A percentile compares a stretch with the other conserved stretches of the same genome.
Conservation (phyloP, 2,888 invertebrate species). For the Parapristionchus giblindavisi region DNA sequence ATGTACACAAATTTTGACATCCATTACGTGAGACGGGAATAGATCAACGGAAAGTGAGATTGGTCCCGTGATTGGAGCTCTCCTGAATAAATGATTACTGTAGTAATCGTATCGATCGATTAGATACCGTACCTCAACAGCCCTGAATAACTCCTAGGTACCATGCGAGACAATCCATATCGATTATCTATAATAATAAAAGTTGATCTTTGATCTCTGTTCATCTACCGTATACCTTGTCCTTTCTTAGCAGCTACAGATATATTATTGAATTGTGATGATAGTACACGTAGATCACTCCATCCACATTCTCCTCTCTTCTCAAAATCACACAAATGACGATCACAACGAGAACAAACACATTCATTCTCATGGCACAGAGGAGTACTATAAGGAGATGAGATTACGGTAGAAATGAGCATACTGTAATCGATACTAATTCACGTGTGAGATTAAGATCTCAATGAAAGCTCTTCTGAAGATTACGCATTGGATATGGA, state of each 20-base stretch:
- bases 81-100: neutral
- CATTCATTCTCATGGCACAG: constrained; percentile 32
- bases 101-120: neutral
- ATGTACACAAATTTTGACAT: constrained; percentile 56
- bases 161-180: constrained; percentile 54
- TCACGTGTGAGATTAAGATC: no score
- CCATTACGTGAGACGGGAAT: constrained; percentile 54
- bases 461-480: no score
- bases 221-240: constrained; percentile 40
- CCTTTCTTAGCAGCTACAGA: constrained; percentile 56
- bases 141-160: constrained; percentile 52
- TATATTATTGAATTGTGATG: constrained; percentile 56
- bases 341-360: constrained; percentile 37
- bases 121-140: constrained; percentile 38
- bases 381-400: constrained; percentile 25
- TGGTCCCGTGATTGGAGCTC: constrained; percentile 43
- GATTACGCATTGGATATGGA: no score
- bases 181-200: constrained; percentile 49
- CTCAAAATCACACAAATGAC: constrained; percentile 45
- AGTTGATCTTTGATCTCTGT: neutral
- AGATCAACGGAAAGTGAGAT: constrained; percentile 55
- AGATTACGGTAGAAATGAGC: no score
- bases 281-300: constrained; percentile 52
- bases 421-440: no score
- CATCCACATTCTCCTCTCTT: constrained; percentile 44